phyloP scores from a whole-genome alignment of 2,888 invertebrate genomes.

The Mythimna impura region DNA sequence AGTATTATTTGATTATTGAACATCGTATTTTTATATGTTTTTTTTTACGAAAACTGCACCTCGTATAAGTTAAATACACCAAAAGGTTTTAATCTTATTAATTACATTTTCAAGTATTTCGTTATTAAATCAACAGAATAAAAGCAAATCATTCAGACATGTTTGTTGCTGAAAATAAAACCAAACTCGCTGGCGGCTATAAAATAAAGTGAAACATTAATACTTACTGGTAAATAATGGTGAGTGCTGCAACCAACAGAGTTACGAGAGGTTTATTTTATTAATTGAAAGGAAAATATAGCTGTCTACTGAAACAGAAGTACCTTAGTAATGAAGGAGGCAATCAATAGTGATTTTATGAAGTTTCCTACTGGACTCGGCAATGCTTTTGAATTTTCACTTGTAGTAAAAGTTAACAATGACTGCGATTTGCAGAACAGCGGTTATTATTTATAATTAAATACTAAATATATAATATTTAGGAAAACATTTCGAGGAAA shows the following conservation, averaged over 20 bases:
- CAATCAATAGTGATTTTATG: background rate
- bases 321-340: background rate
- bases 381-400: background rate
- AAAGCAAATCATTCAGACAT: background rate
- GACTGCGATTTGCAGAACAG: background rate
- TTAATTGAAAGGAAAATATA: constrained; percentile 31
- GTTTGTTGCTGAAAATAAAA: constrained; percentile 14
- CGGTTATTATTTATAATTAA: no score
- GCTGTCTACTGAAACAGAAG: background rate
- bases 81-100: no score
- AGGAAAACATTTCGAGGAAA: no score
- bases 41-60: no score
- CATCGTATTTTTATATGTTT: no score
- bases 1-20: no score
- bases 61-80: no score
- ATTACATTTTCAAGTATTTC: no score
- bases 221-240: constrained; percentile 17
- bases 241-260: constrained; percentile 19
- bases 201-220: constrained; percentile 20
- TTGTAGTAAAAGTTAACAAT: background rate
- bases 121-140: background rate
- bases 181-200: constrained; percentile 1
- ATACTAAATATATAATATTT: no score
- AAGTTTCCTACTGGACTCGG: background rate
- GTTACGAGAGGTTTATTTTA: constrained; percentile 15